Percentiles rank a stretch among this genome's conserved stretches.
Evolutionary conservation across 2,888 invertebrate genomes (phyloP).

Genomic region (Cheiracanthium punctorium): DNA sequence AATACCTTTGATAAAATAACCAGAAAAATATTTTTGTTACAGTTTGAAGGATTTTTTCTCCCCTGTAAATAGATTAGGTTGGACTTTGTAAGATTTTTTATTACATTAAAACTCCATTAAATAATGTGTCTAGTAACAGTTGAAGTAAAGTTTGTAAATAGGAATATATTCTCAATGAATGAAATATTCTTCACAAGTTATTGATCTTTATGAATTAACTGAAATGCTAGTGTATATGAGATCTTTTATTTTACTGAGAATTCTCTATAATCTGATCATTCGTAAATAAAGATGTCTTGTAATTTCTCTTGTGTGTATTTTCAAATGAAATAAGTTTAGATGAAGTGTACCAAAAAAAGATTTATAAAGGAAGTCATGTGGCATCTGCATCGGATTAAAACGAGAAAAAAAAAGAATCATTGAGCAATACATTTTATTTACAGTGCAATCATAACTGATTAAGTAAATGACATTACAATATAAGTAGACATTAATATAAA

Average conservation of each 20-base stretch:
- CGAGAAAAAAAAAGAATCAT: not conserved
- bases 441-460: constrained; percentile 16
- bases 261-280: not conserved
- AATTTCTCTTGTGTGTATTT: not conserved
- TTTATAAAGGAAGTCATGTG: no score
- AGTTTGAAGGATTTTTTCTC: not conserved
- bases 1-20: not conserved
- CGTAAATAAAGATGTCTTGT: not conserved
- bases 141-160: not conserved
- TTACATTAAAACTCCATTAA: not conserved
- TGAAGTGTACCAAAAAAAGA: no score
- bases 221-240: not conserved
- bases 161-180: not conserved
- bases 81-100: not conserved
- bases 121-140: not conserved
- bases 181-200: not conserved
- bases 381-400: no score
- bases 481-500: constrained; percentile 31
- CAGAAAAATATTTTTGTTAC: constrained; percentile 2
- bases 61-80: not conserved
- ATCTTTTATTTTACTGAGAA: not conserved
- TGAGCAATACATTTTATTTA: constrained; percentile 45
- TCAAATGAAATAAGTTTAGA: no score
- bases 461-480: constrained; percentile 35
- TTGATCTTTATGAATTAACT: not conserved